Conservation (phyloP, 2,797 vertebrate species). For the Aselliscus stoliczkanus region DNA sequence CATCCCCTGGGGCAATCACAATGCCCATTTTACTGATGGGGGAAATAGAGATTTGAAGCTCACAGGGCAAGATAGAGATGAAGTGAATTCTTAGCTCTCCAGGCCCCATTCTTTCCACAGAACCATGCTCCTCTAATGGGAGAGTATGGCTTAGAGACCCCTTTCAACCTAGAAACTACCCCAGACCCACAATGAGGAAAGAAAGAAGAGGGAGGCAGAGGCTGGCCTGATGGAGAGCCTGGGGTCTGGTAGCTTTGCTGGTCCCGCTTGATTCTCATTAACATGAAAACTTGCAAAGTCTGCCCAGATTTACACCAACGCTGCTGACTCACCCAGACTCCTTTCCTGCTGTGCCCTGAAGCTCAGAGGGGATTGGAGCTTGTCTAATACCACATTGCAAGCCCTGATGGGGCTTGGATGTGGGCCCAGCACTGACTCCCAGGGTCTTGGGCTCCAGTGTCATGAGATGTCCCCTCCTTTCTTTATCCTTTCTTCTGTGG, state of each 20-base stretch:
- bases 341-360: neutral
- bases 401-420: neutral
- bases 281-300: constrained; percentile 29
- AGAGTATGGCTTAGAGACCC: neutral
- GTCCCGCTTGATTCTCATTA: constrained; percentile 14
- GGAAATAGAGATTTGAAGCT: neutral
- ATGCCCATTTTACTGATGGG: neutral
- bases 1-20: neutral
- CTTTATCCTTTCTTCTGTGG: neutral
- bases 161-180: neutral
- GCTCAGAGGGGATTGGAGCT: neutral
- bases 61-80: neutral
- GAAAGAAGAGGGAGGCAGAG: neutral
- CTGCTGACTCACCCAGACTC: constrained; percentile 1
- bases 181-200: neutral
- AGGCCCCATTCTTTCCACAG: neutral
- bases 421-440: neutral
- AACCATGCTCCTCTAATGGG: neutral
- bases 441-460: neutral
- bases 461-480: neutral
- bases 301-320: constrained; percentile 13
- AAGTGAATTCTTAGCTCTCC: neutral
- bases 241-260: constrained; percentile 12
- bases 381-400: neutral
- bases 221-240: neutral